These are phyloP conservation scores for Muscicapa comitata DNA, from an alignment of 2,797 vertebrate genomes.

Conservation along the genomic window DNA sequence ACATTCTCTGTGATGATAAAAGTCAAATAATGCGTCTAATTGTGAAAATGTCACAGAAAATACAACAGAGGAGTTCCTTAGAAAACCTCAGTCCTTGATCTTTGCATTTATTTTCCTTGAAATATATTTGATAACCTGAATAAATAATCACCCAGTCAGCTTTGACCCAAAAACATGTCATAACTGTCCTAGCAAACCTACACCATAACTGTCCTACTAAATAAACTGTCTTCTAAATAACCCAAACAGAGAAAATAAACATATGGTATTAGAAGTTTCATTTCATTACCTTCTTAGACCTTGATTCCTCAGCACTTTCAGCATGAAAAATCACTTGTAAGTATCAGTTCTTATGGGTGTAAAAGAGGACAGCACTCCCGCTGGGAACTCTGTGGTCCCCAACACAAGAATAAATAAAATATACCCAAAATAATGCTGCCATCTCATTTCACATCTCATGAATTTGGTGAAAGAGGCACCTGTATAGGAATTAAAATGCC, in stretches of 20 bases:
- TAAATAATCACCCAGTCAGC: neutral
- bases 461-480: neutral
- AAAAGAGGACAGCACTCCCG: neutral
- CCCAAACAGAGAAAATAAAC: neutral
- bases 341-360: neutral
- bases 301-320: neutral
- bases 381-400: neutral
- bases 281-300: neutral
- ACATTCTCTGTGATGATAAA: neutral
- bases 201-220: neutral
- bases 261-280: neutral
- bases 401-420: neutral
- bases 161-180: neutral
- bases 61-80: neutral
- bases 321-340: neutral
- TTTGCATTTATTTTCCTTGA: neutral
- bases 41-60: neutral
- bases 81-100: neutral
- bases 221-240: neutral
- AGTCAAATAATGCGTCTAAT: neutral
- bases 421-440: neutral
- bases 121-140: neutral
- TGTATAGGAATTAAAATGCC: neutral
- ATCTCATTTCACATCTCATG: neutral
- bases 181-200: too few species aligned